These are phyloP conservation scores for Paraescarpia echinospica DNA, from an alignment of 1,140 invertebrate species.

Conservation along the genomic window DNA sequence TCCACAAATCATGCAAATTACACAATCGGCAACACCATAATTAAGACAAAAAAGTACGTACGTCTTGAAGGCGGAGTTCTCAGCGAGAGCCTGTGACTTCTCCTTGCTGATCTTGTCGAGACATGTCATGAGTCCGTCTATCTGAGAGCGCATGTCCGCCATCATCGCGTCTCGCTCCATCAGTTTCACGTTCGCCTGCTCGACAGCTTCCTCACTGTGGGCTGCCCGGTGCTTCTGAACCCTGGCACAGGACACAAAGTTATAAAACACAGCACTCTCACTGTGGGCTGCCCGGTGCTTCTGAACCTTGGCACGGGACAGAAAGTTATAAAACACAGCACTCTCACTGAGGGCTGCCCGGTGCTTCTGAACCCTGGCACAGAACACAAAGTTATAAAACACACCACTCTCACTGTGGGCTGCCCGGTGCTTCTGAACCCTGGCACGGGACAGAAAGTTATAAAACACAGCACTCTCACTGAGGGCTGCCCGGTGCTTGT, in stretches of 20 bases:
- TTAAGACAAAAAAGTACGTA: slow-evolving; percentile 36
- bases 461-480: slow-evolving; percentile 49
- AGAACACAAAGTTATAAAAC: not conserved
- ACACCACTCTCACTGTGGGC: too few species aligned
- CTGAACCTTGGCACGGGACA: too few species aligned
- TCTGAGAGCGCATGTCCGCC: slow-evolving; percentile 41
- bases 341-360: slow-evolving; percentile 48
- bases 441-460: too few species aligned
- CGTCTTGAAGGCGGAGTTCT: slow-evolving; percentile 46
- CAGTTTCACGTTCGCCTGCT: slow-evolving; percentile 44
- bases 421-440: too few species aligned
- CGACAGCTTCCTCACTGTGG: slow-evolving; percentile 47
- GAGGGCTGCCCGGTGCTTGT: slow-evolving; percentile 51
- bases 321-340: too few species aligned
- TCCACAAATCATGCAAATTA: too few species aligned
- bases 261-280: not conserved
- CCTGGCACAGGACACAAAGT: slow-evolving; percentile 33
- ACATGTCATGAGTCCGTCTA: slow-evolving; percentile 38
- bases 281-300: too few species aligned
- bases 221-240: slow-evolving; percentile 54
- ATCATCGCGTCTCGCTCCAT: slow-evolving; percentile 45
- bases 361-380: slow-evolving; percentile 53
- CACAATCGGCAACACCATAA: not conserved
- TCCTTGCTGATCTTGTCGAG: slow-evolving; percentile 46
- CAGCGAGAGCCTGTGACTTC: slow-evolving; percentile 38